Conservation (phyloP, 2,888 invertebrate species). For the Keiferia lycopersicella region DNA sequence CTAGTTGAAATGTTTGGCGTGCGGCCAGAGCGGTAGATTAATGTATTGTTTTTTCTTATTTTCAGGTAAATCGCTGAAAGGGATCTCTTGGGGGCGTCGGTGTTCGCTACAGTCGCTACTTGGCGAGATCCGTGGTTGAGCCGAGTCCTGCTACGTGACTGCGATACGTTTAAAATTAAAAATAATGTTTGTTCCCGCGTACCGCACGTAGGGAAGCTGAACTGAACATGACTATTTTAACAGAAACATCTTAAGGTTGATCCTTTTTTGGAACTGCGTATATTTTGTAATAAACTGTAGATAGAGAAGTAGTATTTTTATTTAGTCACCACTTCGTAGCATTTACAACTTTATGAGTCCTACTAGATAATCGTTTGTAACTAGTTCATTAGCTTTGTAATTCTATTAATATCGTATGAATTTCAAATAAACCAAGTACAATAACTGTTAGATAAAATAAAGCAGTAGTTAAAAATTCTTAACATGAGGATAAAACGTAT, state of each 20-base stretch:
- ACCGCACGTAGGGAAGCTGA: slow-evolving; percentile 29
- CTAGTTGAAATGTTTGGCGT: slow-evolving; percentile 77
- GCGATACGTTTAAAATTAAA: slow-evolving; percentile 32
- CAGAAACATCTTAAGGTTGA: slow-evolving; percentile 26
- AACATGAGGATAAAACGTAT: slow-evolving; percentile 14
- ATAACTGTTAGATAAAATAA: background rate
- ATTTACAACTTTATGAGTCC: background rate
- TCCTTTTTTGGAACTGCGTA: slow-evolving; percentile 21
- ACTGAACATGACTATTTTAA: slow-evolving; percentile 29
- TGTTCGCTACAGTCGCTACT: slow-evolving; percentile 38
- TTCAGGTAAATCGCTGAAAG: slow-evolving; percentile 78
- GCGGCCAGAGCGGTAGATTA: slow-evolving; percentile 75
- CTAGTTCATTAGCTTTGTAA: background rate
- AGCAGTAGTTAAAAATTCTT: background rate
- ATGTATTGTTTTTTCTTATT: slow-evolving; percentile 73
- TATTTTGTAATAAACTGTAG: slow-evolving; percentile 41
- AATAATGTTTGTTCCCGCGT: slow-evolving; percentile 27
- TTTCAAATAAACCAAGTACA: background rate
- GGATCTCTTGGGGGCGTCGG: slow-evolving; percentile 57
- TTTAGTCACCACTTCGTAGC: slow-evolving; percentile 34
- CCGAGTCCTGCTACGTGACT: slow-evolving; percentile 38
- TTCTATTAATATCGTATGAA: too few species aligned
- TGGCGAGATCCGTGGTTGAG: slow-evolving; percentile 4
- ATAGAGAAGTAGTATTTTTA: slow-evolving; percentile 46
- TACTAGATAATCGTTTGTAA: background rate